Evolutionary conservation across 2,797 vertebrate genomes (phyloP).

Genomic region (Falco columbarius): DNA sequence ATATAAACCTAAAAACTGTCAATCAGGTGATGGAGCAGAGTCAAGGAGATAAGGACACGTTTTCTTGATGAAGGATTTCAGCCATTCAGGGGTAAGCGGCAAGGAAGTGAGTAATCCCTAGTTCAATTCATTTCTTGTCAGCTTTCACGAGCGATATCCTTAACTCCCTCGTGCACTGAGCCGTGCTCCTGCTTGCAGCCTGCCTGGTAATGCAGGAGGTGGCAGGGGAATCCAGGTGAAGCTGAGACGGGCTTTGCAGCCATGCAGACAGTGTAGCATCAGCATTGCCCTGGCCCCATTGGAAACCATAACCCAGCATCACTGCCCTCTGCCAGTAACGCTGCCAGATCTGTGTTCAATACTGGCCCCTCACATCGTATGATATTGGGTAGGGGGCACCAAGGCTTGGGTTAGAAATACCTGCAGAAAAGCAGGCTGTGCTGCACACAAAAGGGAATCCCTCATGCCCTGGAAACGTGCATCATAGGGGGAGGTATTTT

Average conservation of each 20-base stretch:
- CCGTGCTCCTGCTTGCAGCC: rapidly evolving
- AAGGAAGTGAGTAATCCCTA: background rate
- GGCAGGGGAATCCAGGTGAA: background rate
- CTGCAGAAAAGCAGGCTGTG: background rate
- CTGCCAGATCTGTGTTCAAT: background rate
- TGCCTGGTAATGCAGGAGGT: background rate
- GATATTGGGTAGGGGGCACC: background rate
- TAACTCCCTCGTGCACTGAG: background rate
- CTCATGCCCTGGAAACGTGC: background rate
- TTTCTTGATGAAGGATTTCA: background rate
- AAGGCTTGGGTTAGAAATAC: background rate
- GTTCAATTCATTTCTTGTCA: background rate
- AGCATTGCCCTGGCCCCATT: rapidly evolving
- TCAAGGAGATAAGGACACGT: background rate
- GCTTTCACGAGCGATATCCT: background rate
- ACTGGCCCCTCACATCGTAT: rapidly evolving
- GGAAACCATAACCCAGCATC: background rate
- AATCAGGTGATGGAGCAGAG: background rate
- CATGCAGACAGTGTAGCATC: background rate
- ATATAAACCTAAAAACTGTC: background rate
- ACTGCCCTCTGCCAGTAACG: background rate
- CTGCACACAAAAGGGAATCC: background rate
- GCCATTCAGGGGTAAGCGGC: rapidly evolving
- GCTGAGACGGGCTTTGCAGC: background rate
- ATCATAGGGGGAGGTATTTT: background rate